A percentile compares a stretch with the other conserved stretches of the same genome.
phyloP scores from a whole-genome alignment of 2,797 vertebrate species.

The Staurois parvus region DNA sequence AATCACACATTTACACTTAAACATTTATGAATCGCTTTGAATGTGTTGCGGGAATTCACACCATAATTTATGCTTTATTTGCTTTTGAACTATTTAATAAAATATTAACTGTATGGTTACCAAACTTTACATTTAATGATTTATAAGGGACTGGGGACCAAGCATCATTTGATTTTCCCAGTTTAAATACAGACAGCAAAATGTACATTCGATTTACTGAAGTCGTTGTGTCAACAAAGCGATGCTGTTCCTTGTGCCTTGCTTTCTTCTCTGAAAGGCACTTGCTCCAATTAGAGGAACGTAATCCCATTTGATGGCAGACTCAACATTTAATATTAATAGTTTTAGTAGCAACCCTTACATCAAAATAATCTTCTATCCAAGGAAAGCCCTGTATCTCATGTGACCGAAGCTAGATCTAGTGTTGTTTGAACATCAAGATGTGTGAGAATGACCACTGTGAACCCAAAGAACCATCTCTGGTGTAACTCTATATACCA shows the following conservation, averaged over 20 bases:
- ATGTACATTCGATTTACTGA: constrained; percentile 1
- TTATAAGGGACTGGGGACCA: constrained; percentile 42
- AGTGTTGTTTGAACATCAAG: constrained; percentile 2
- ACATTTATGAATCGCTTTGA: constrained; percentile 54
- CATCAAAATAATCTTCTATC: not conserved
- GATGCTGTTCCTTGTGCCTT: not conserved
- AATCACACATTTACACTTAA: constrained; percentile 47
- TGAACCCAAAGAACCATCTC: not conserved
- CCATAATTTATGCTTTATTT: constrained; percentile 59
- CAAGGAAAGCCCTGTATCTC: not conserved
- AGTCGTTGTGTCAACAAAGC: constrained; percentile 25
- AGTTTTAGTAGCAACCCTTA: not conserved
- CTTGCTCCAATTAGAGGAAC: not conserved
- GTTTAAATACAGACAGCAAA: constrained; percentile 21
- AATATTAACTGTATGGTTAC: constrained; percentile 55
- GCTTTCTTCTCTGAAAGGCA: constrained; percentile 6
- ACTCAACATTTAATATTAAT: not conserved
- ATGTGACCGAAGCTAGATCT: not conserved
- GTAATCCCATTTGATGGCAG: not conserved
- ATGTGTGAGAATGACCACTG: not conserved
- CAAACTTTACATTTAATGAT: constrained; percentile 55
- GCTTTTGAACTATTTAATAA: constrained; percentile 60
- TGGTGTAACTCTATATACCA: not conserved
- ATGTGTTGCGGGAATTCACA: constrained; percentile 44
- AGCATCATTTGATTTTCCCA: constrained; percentile 44